phyloP scores from a whole-genome alignment of 2,113 vertebrate genomes.

The Onychorhynchus coronatus region DNA sequence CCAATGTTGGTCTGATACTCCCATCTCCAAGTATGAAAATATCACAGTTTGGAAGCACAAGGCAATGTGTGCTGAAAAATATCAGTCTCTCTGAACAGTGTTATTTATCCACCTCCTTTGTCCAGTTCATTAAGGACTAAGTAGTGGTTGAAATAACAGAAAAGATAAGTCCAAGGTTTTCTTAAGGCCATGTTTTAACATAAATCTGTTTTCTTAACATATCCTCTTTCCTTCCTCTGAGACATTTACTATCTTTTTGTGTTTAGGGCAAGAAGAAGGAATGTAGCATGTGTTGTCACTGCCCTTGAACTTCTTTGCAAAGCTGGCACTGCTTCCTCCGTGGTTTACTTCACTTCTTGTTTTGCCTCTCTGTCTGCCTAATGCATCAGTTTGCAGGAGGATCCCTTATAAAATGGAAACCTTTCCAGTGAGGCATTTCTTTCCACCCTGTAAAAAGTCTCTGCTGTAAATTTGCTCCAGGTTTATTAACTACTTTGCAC shows the following conservation, averaged over 20 bases:
- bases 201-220: slow-evolving; percentile 37
- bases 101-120: not conserved
- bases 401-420: slow-evolving; percentile 43
- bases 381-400: slow-evolving; percentile 19
- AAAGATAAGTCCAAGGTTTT: not conserved
- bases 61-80: not conserved
- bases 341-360: not conserved
- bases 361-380: slow-evolving; percentile 23
- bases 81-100: not conserved
- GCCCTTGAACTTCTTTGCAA: slow-evolving; percentile 49
- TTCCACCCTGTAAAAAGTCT: slow-evolving; percentile 34
- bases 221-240: slow-evolving; percentile 40
- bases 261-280: not conserved
- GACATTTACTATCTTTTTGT: slow-evolving; percentile 46
- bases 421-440: slow-evolving; percentile 23
- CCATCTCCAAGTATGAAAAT: not conserved
- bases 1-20: not conserved
- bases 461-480: slow-evolving; percentile 42
- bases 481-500: slow-evolving; percentile 52
- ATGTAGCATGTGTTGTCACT: not conserved
- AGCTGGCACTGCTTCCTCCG: not conserved
- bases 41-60: not conserved
- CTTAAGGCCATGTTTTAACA: slow-evolving; percentile 11
- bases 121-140: slow-evolving; percentile 13
- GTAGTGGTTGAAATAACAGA: slow-evolving; percentile 31